These are phyloP conservation scores for Melospiza georgiana DNA, from an alignment of 2,113 vertebrate genomes.

Conservation along the genomic window DNA sequence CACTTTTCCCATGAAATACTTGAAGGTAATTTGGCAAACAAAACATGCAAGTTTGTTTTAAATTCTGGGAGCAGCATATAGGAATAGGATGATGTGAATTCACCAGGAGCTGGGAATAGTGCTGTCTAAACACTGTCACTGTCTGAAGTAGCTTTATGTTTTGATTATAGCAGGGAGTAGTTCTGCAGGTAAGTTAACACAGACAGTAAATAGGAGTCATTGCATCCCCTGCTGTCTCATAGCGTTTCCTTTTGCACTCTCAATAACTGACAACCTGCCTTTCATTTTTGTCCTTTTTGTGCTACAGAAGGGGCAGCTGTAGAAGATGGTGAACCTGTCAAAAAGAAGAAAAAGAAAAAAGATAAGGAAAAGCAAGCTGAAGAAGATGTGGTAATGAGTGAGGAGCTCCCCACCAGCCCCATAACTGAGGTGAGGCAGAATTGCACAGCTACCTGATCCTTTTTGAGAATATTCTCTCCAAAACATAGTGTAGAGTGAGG, in stretches of 20 bases:
- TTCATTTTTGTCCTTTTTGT: neutral
- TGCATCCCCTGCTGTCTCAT: neutral
- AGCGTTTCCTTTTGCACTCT: neutral
- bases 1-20: no score
- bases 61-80: neutral
- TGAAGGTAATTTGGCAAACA: neutral
- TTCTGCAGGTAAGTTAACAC: neutral
- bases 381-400: slow-evolving; percentile 64
- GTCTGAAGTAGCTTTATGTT: neutral
- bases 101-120: neutral
- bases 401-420: slow-evolving; percentile 60
- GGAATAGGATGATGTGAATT: neutral
- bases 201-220: neutral
- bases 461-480: neutral
- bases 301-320: slow-evolving; percentile 46
- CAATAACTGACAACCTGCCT: neutral
- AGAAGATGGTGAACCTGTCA: slow-evolving; percentile 69
- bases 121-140: neutral
- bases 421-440: slow-evolving; percentile 55
- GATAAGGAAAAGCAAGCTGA: slow-evolving; percentile 78
- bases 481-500: neutral
- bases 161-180: neutral
- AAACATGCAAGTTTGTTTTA: neutral
- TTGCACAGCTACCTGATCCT: neutral
- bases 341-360: slow-evolving; percentile 94